Base-by-base conservation (phyloP, 2,113 vertebrate species). In the Hemiscyllium ocellatum region DNA sequence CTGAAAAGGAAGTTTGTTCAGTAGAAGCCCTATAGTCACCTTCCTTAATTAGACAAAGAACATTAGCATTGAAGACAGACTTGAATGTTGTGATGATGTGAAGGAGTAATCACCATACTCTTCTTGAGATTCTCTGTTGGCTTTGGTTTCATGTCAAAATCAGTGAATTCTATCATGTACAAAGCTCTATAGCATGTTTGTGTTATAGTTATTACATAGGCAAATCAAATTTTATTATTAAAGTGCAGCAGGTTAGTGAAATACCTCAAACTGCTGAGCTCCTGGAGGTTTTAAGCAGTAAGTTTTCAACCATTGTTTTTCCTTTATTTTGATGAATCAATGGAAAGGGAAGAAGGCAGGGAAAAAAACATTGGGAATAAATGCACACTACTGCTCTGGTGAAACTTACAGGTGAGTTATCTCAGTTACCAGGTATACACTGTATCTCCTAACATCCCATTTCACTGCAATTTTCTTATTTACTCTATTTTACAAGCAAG, bases 11-110 rank as follows among this genome's bases (percentile, higher is more conserved):
- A 90, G 87, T 52, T 56, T 90, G 52, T 13, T 90, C 52, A 61
- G 52, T 24, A 90, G 87, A 90, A 90, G n/a, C 87, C 87, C 87
- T 90, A 52, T 33, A 90, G 61, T 90, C 87, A 90, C 29, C 80
- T 83, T 83, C 33, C 61, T 33, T 65, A 4, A 90, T 26, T 26
- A 90, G 87, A 90, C 87, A 90, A 26, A 61, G 3, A 12, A 29
- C 29, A 61, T 61, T 50, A 33, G 61, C 47, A 90, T 52, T 90
- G n/a, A 90, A 2, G 87, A 56, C 12, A 90, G 87, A 90, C 47
- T 61, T 90, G 10, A 90, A 15, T 83, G 37, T 37, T 83, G 37
- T 37, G 19, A 83, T 90, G 47, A 61, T 90, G 26, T 33, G 56
- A 90, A 90, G 52, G 52, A 65, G 52, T 61, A n/a, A 33, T 61